Conservation (phyloP, 2,797 vertebrate genomes). For the Alosa sapidissima region DNA sequence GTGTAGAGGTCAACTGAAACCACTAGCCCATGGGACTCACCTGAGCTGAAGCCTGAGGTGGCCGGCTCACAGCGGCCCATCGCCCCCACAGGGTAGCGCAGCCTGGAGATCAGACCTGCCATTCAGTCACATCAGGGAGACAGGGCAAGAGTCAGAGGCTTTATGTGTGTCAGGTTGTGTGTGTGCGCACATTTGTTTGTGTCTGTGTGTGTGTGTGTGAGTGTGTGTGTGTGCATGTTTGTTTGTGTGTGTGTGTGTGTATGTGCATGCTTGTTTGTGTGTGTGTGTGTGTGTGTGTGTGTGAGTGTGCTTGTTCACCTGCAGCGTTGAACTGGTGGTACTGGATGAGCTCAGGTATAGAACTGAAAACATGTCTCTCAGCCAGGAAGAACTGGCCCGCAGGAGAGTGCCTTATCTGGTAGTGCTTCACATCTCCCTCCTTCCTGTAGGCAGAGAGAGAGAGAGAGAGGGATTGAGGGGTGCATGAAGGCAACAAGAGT, state of each 20-base stretch:
- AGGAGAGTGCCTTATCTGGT: slow-evolving; percentile 81
- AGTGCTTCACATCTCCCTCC: slow-evolving; percentile 76
- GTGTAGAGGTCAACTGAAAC: too few species aligned
- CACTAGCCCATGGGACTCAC: slow-evolving; percentile 59
- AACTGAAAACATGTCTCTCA: slow-evolving; percentile 80
- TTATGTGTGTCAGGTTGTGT: too few species aligned
- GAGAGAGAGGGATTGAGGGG: background rate
- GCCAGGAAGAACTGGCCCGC: slow-evolving; percentile 77
- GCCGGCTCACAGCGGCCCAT: slow-evolving; percentile 73
- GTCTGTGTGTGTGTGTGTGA: slow-evolving; percentile 23
- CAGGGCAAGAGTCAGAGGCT: background rate
- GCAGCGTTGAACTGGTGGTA: slow-evolving; percentile 89
- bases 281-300: background rate
- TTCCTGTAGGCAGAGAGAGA: slow-evolving; percentile 47
- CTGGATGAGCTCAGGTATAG: slow-evolving; percentile 79
- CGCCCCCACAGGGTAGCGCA: slow-evolving; percentile 78
- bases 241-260: too few species aligned
- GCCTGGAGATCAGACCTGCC: slow-evolving; percentile 78
- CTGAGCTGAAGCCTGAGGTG: slow-evolving; percentile 79
- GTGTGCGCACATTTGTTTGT: too few species aligned
- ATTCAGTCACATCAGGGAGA: slow-evolving; percentile 6
- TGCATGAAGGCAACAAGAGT: too few species aligned
- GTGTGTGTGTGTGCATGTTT: slow-evolving; percentile 16
- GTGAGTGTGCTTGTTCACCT: slow-evolving; percentile 64
- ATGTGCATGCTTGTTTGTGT: background rate